Conservation (phyloP, 2,113 vertebrate genomes). For the Labeo rohita region DNA sequence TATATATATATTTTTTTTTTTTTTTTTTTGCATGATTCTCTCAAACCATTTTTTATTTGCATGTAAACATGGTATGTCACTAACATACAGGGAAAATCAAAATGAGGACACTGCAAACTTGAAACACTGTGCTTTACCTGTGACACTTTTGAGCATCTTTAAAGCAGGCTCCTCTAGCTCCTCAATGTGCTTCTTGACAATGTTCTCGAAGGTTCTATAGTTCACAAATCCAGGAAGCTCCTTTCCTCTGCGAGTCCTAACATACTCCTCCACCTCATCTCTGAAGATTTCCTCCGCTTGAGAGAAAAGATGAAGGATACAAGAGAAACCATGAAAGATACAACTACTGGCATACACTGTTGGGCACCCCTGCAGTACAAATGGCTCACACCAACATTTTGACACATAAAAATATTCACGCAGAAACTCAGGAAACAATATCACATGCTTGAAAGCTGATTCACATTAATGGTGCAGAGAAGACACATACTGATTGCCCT, state of each 20-base stretch:
- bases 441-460: background rate
- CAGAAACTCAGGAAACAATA: background rate
- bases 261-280: slow-evolving; percentile 49
- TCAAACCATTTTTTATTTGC: background rate
- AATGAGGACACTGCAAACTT: background rate
- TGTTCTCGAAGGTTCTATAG: slow-evolving; percentile 73
- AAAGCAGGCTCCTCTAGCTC: slow-evolving; percentile 68
- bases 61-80: too few species aligned
- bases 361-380: background rate
- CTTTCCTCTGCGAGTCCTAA: slow-evolving; percentile 68
- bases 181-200: slow-evolving; percentile 67
- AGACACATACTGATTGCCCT: background rate
- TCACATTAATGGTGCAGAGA: background rate
- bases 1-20: too few species aligned
- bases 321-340: background rate
- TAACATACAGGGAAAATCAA: background rate
- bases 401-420: too few species aligned
- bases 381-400: background rate
- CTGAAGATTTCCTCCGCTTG: slow-evolving; percentile 53
- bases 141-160: slow-evolving; percentile 48
- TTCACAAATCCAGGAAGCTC: slow-evolving; percentile 76
- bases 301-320: slow-evolving; percentile 39
- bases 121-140: slow-evolving; percentile 55
- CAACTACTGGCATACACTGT: too few species aligned
- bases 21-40: background rate